Conservation (phyloP, 2,113 vertebrate genomes). For the Tichodroma muraria region DNA sequence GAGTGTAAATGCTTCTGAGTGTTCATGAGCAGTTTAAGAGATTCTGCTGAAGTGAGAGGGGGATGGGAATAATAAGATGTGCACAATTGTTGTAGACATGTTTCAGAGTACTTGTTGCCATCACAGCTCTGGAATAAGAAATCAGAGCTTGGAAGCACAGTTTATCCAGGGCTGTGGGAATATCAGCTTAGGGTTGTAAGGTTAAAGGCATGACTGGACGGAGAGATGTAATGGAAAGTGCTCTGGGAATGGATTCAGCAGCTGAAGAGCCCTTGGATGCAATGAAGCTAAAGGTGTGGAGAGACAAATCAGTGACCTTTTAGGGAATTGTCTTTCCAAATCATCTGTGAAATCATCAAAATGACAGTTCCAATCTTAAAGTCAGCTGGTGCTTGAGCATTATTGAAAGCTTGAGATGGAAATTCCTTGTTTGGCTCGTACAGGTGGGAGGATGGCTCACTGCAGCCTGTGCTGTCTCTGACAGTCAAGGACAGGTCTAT, state of each 20-base stretch:
- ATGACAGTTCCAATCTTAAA: background rate
- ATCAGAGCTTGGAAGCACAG: background rate
- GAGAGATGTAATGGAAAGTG: background rate
- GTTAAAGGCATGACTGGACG: background rate
- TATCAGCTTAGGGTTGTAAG: background rate
- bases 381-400: background rate
- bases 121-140: background rate
- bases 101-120: background rate
- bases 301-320: background rate
- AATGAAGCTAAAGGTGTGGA: background rate
- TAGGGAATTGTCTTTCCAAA: background rate
- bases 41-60: background rate
- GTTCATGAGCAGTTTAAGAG: background rate
- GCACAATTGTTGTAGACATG: background rate
- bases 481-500: background rate
- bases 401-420: background rate
- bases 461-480: background rate
- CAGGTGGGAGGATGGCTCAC: background rate
- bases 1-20: background rate
- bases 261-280: background rate
- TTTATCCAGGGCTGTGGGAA: background rate
- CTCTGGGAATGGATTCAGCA: background rate
- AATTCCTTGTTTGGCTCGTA: background rate
- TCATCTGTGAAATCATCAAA: background rate
- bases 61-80: background rate